These are phyloP conservation scores for Melanotaenia boesemani DNA, from an alignment of 2,797 vertebrate species.

Conservation along the genomic window DNA sequence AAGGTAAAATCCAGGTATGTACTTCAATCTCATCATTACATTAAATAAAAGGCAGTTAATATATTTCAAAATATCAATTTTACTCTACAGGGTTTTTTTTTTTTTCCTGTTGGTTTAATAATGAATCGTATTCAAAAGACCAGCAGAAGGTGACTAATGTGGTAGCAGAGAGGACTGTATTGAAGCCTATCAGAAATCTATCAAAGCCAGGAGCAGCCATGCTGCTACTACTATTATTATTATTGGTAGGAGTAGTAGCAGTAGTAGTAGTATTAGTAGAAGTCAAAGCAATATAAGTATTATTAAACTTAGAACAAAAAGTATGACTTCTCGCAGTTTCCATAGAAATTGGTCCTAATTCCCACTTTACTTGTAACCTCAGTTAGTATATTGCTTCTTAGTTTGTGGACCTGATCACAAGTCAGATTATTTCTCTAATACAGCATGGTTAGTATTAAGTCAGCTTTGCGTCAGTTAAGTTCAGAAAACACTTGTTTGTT, in stretches of 20 bases:
- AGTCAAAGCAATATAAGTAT: too few species aligned
- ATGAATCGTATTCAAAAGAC: background rate
- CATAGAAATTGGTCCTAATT: background rate
- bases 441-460: too few species aligned
- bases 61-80: background rate
- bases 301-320: too few species aligned
- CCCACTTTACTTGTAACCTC: too few species aligned
- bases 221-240: too few species aligned
- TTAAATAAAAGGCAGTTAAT: background rate
- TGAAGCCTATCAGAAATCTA: too few species aligned
- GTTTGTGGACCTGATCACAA: background rate
- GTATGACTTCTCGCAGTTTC: too few species aligned
- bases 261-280: too few species aligned
- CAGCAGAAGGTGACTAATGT: background rate
- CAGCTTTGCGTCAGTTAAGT: background rate
- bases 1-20: slow-evolving; percentile 89
- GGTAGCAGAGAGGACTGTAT: background rate
- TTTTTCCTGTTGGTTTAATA: background rate
- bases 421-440: background rate
- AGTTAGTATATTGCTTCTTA: background rate
- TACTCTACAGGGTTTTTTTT: background rate
- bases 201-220: too few species aligned
- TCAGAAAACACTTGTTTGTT: background rate
- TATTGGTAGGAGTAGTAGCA: too few species aligned
- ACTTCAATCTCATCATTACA: background rate